Percentiles rank a stretch among this genome's conserved stretches.
Evolutionary conservation across 1,140 invertebrate genomes (phyloP).

Genomic region (Pseudomyrmex flavicornis): DNA sequence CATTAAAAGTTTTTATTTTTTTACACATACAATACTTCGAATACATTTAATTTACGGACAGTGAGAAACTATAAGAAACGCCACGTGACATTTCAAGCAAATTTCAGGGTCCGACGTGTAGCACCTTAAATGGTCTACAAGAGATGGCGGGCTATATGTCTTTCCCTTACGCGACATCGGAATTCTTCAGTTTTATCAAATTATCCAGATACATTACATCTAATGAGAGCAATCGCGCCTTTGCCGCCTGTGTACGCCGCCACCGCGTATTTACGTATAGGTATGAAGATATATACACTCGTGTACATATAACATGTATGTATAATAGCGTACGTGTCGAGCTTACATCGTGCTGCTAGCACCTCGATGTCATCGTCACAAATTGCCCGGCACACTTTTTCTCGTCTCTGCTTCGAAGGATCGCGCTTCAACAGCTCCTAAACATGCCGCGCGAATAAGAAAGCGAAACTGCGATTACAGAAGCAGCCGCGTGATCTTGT

Average conservation of each 20-base stretch:
- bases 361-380: slow-evolving; percentile 75
- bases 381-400: slow-evolving; percentile 77
- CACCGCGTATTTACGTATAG: slow-evolving; percentile 54
- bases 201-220: slow-evolving; percentile 79
- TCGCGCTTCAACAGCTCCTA: slow-evolving; percentile 78
- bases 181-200: slow-evolving; percentile 80
- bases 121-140: slow-evolving; percentile 60
- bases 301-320: slow-evolving; percentile 10
- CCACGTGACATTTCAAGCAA: slow-evolving; percentile 52
- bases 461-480: slow-evolving; percentile 38
- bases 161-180: slow-evolving; percentile 78
- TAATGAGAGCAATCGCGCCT: slow-evolving; percentile 76
- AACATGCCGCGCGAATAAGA: slow-evolving; percentile 72
- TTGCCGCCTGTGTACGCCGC: slow-evolving; percentile 64
- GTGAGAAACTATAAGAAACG: slow-evolving; percentile 42
- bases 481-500: slow-evolving; percentile 48
- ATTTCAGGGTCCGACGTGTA: slow-evolving; percentile 40
- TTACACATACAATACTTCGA: background rate
- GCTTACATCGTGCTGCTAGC: slow-evolving; percentile 69
- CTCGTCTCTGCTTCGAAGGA: slow-evolving; percentile 55
- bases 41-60: slow-evolving; percentile 17
- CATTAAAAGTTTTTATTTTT: too few relatives aligned
- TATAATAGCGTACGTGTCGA: slow-evolving; percentile 36
- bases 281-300: slow-evolving; percentile 67
- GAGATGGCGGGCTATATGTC: slow-evolving; percentile 69